Evolutionary conservation across 2,113 vertebrate species (phyloP).

Genomic region (Peromyscus maniculatus): DNA sequence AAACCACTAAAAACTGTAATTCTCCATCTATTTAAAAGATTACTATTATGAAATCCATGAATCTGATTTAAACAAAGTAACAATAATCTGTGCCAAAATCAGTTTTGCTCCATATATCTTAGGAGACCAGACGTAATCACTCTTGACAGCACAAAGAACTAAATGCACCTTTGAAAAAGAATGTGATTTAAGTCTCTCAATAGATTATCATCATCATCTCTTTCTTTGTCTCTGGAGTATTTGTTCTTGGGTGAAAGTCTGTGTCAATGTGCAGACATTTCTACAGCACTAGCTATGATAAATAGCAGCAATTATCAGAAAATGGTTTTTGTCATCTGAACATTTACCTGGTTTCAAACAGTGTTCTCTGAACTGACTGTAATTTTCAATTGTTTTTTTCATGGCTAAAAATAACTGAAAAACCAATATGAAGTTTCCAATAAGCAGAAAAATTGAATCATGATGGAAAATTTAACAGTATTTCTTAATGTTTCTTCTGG

Average conservation of each 20-base stretch:
- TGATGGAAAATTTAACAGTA: slow-evolving; percentile 26
- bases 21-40: not conserved
- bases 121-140: not conserved
- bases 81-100: not conserved
- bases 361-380: slow-evolving; percentile 26
- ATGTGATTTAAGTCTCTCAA: not conserved
- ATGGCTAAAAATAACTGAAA: slow-evolving; percentile 46
- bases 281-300: not conserved
- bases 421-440: slow-evolving; percentile 44
- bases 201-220: not conserved
- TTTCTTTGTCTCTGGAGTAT: not conserved
- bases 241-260: not conserved
- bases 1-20: slow-evolving; percentile 31
- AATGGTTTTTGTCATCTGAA: not conserved
- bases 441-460: slow-evolving; percentile 37
- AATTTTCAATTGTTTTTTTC: slow-evolving; percentile 13
- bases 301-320: not conserved
- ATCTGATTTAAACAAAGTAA: slow-evolving; percentile 12
- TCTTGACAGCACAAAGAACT: not conserved
- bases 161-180: slow-evolving; percentile 2
- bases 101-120: not conserved
- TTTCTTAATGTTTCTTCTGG: not conserved
- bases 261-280: not conserved
- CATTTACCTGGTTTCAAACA: slow-evolving; percentile 8
- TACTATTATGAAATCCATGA: not conserved